A percentile compares a stretch with the other conserved stretches of the same genome.
These are phyloP conservation scores for Tetraodon nigroviridis DNA, from an alignment of 2,113 vertebrate species.

Conservation along the genomic window DNA sequence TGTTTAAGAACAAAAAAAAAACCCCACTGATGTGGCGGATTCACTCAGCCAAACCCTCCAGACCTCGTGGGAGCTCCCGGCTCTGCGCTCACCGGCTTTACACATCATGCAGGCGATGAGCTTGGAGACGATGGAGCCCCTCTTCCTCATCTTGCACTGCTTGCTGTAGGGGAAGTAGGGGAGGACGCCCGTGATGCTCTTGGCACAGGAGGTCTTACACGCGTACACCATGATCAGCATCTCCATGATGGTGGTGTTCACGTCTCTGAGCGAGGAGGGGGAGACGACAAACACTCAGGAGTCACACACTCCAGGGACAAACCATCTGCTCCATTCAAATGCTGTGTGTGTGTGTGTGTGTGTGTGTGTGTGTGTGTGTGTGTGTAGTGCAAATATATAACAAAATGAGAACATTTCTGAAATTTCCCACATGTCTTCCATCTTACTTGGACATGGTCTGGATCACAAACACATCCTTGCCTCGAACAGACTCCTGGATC, in stretches of 20 bases:
- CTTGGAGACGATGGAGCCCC: constrained; percentile 97
- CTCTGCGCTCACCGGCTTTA: constrained; percentile 85
- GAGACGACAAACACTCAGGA: too few relatives aligned
- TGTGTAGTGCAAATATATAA: too few relatives aligned
- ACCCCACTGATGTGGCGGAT: neutral
- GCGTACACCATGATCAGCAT: constrained; percentile 97
- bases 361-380: too few relatives aligned
- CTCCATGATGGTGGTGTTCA: constrained; percentile 92
- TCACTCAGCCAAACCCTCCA: neutral
- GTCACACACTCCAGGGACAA: too few relatives aligned
- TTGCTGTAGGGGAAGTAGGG: constrained; percentile 99
- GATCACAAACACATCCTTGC: constrained; percentile 97
- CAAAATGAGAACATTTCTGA: too few relatives aligned
- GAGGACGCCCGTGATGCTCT: constrained; percentile 92
- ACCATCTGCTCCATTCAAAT: too few relatives aligned
- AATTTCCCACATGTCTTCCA: neutral
- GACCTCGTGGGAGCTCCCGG: neutral
- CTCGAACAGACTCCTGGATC: constrained; percentile 94
- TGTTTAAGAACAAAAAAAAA: neutral
- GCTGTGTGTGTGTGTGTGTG: too few relatives aligned
- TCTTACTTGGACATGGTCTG: constrained; percentile 93
- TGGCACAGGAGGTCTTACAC: constrained; percentile 92
- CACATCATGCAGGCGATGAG: constrained; percentile 98
- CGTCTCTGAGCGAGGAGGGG: constrained; percentile 43
- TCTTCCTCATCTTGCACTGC: constrained; percentile 98